Conservation (phyloP, 2,888 invertebrate genomes). For the Euplagia quadripunctaria region DNA sequence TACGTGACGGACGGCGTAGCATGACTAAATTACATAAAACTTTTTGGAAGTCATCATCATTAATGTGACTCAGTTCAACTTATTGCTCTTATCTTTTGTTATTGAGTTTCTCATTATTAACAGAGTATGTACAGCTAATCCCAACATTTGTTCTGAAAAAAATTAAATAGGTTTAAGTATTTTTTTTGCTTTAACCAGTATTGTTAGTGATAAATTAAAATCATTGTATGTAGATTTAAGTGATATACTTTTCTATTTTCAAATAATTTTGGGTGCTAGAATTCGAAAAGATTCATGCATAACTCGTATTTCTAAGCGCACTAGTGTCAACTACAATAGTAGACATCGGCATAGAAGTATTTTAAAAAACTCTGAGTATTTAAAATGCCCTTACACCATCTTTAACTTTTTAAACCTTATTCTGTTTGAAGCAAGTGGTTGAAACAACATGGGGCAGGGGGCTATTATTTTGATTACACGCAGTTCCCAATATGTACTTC, state of each 20-base stretch:
- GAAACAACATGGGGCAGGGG: conserved; percentile 33
- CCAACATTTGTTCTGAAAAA: conserved; percentile 5
- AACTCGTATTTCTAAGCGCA: neutral
- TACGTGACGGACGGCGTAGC: conserved; percentile 74
- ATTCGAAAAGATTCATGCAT: neutral
- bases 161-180: too few species aligned
- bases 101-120: conserved; percentile 54
- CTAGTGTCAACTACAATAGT: neutral
- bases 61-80: conserved; percentile 60
- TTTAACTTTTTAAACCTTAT: conserved; percentile 30
- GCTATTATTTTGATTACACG: conserved; percentile 57
- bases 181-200: too few species aligned
- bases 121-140: conserved; percentile 25
- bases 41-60: conserved; percentile 73
- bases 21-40: conserved; percentile 66
- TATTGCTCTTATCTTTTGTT: conserved; percentile 62
- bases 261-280: too few species aligned
- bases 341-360: conserved; percentile 4
- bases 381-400: neutral
- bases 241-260: too few species aligned
- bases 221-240: too few species aligned
- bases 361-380: too few species aligned
- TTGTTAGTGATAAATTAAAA: too few species aligned
- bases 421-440: conserved; percentile 34
- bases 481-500: conserved; percentile 55